A percentile compares a stretch with the other conserved stretches of the same genome.
Conservation (phyloP, 2,888 invertebrate genomes). For the Blastobasis adustella region DNA sequence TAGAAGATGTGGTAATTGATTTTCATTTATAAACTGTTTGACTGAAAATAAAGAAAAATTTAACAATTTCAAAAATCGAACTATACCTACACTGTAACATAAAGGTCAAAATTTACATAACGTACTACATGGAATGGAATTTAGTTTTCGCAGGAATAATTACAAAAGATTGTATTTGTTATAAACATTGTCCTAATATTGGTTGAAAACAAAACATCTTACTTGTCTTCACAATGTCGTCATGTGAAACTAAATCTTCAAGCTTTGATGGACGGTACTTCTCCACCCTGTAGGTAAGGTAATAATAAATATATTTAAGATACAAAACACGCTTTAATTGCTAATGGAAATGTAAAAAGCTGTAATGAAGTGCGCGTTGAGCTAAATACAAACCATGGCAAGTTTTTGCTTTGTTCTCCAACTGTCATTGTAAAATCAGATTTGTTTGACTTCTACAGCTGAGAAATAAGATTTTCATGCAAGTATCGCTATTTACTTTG, state of each 20-base stretch:
- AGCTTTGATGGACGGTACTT: conserved; percentile 96
- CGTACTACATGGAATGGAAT: no score
- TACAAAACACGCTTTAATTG: no score
- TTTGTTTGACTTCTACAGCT: no score
- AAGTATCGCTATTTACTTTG: no score
- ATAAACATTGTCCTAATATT: no score
- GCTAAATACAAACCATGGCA: conserved; percentile 73
- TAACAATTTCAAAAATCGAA: neutral
- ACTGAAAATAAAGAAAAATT: conserved; percentile 69
- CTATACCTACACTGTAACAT: no score
- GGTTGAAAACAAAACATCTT: conserved; percentile 36
- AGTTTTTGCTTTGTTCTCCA: conserved; percentile 60
- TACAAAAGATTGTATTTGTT: no score
- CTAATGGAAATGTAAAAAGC: no score
- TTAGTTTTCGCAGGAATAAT: no score
- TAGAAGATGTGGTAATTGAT: conserved; percentile 94
- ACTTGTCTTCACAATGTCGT: conserved; percentile 98
- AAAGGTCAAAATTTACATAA: no score
- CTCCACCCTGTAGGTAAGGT: conserved; percentile 87
- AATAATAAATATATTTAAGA: conserved; percentile 2
- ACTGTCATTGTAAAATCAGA: conserved; percentile 42
- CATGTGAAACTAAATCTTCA: conserved; percentile 96
- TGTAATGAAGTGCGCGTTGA: no score
- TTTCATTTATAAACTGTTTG: conserved; percentile 90
- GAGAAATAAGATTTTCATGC: no score